Evolutionary conservation across 2,113 vertebrate genomes (phyloP).

Genomic region (Lepidothrix coronata): DNA sequence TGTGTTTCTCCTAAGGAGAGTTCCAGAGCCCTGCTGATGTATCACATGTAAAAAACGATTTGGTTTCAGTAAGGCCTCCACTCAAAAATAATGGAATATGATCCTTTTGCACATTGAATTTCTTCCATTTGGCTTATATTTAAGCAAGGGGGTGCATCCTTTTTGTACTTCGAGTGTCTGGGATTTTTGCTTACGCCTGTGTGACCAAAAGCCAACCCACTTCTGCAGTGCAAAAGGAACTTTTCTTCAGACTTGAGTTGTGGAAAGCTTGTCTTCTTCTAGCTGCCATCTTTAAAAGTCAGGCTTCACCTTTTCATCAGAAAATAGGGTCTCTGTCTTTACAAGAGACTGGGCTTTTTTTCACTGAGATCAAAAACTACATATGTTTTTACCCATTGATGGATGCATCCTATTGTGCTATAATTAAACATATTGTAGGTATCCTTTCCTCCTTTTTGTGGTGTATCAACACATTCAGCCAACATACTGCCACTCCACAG

Average conservation of each 20-base stretch:
- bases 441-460: not conserved
- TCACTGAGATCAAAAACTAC: not conserved
- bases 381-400: not conserved
- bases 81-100: not conserved
- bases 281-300: not conserved
- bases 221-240: not conserved
- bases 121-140: not conserved
- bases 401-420: not conserved
- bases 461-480: not conserved
- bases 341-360: not conserved
- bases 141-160: not conserved
- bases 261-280: not conserved
- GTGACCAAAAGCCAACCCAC: not conserved
- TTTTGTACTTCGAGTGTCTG: not conserved
- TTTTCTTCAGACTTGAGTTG: not conserved
- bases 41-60: not conserved
- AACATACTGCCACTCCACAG: not conserved
- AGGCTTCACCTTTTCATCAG: not conserved
- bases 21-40: constrained; percentile 13
- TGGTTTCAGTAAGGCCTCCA: constrained; percentile 1
- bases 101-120: not conserved
- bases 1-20: not conserved
- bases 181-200: not conserved
- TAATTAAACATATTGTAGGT: not conserved
- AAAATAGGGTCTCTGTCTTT: not conserved